Conservation (phyloP, 2,113 vertebrate species). For the Rhynchomys soricoides region DNA sequence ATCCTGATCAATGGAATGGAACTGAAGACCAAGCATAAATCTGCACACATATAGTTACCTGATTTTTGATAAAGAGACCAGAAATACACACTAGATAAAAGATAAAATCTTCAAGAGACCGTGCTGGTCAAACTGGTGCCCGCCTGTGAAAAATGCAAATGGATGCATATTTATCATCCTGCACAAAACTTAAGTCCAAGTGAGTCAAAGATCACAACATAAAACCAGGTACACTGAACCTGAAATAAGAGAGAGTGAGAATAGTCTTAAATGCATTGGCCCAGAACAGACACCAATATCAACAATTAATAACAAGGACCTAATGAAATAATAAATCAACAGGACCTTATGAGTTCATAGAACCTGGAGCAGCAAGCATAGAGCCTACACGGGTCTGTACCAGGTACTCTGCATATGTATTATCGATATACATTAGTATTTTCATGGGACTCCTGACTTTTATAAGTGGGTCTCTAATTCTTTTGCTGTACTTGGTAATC, state of each 20-base stretch:
- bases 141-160: not conserved
- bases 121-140: not conserved
- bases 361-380: not conserved
- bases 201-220: not conserved
- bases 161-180: not conserved
- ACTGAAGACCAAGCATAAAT: not conserved
- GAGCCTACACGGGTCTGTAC: not conserved
- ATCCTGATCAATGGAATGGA: not conserved
- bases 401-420: not conserved
- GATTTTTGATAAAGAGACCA: not conserved
- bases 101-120: not conserved
- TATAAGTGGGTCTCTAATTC: not conserved
- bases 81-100: not conserved
- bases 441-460: not conserved
- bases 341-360: not conserved
- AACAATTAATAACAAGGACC: not conserved
- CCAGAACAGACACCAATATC: not conserved
- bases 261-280: not conserved
- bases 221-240: not conserved
- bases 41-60: not conserved
- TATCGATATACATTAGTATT: not conserved
- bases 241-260: not conserved
- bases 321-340: no score
- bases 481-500: not conserved
- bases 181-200: not conserved